phyloP scores from a whole-genome alignment of 2,113 vertebrate species.

The Bufo gargarizans region DNA sequence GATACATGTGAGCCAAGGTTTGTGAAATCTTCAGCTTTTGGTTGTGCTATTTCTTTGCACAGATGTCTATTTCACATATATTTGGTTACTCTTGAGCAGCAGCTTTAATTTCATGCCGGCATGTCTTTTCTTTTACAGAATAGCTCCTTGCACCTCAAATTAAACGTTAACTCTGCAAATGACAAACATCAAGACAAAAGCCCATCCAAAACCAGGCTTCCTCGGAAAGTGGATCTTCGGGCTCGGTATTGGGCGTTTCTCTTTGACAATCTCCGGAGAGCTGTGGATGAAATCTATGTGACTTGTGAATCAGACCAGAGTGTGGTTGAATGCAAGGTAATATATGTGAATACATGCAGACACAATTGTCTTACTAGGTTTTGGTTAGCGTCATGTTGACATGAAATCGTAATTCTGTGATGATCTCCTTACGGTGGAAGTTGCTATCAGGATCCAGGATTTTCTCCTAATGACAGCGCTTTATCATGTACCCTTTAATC shows the following conservation, averaged over 20 bases:
- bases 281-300: constrained; percentile 96
- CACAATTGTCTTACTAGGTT: not conserved
- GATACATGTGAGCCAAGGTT: not conserved
- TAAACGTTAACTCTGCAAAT: constrained; percentile 69
- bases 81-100: not conserved
- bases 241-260: constrained; percentile 98
- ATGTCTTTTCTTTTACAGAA: constrained; percentile 71
- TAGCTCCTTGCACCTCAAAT: constrained; percentile 79
- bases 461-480: too few species aligned
- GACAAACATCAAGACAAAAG: constrained; percentile 94
- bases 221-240: constrained; percentile 91
- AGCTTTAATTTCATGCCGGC: not conserved
- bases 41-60: not conserved
- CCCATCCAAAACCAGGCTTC: constrained; percentile 88
- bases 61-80: not conserved
- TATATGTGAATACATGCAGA: not conserved
- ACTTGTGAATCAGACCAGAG: constrained; percentile 98
- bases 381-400: not conserved
- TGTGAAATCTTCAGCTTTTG: not conserved
- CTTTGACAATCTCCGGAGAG: constrained; percentile 93
- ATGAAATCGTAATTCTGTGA: not conserved
- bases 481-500: too few species aligned
- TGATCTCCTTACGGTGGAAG: not conserved
- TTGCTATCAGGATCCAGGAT: too few species aligned
- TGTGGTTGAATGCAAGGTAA: constrained; percentile 96